Evolutionary conservation across 2,797 vertebrate genomes (phyloP).

Genomic region (Garrulus glandarius): DNA sequence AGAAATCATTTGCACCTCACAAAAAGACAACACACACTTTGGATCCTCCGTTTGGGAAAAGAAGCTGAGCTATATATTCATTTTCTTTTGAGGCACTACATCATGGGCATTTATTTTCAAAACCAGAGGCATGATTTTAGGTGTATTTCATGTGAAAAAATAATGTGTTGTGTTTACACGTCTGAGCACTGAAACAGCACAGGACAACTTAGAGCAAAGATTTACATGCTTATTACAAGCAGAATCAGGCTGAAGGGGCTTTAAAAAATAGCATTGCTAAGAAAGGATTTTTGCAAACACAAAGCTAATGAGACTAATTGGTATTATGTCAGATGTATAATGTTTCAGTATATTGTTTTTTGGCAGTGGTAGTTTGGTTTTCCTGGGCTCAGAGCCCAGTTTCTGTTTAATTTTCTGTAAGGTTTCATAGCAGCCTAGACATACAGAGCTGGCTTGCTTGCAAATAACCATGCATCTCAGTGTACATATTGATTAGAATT

Average conservation of each 20-base stretch:
- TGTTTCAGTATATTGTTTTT: constrained; percentile 19
- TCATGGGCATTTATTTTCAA: background rate
- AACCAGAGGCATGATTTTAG: background rate
- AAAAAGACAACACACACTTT: background rate
- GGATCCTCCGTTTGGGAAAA: background rate
- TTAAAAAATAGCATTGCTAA: background rate
- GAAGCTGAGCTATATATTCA: background rate
- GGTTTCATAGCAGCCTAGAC: constrained; percentile 22
- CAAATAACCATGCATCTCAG: background rate
- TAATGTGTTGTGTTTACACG: background rate
- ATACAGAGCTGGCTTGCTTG: background rate
- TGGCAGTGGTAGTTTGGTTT: constrained; percentile 4
- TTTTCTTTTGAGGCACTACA: background rate
- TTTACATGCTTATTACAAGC: background rate
- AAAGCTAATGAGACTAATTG: constrained; percentile 11
- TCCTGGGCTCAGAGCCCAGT: constrained; percentile 58
- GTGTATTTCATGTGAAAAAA: background rate
- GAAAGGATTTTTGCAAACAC: constrained; percentile 17
- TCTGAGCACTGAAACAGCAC: background rate
- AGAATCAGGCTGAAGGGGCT: background rate
- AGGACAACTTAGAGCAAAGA: background rate
- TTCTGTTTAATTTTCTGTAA: constrained; percentile 61
- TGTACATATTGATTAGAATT: background rate
- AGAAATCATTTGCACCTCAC: background rate
- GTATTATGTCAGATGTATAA: constrained; percentile 23